Evolutionary conservation across 1,140 invertebrate species (phyloP), one percentile per base, ranked within the genome.

Genomic region (Campoletis sonorensis): DNA sequence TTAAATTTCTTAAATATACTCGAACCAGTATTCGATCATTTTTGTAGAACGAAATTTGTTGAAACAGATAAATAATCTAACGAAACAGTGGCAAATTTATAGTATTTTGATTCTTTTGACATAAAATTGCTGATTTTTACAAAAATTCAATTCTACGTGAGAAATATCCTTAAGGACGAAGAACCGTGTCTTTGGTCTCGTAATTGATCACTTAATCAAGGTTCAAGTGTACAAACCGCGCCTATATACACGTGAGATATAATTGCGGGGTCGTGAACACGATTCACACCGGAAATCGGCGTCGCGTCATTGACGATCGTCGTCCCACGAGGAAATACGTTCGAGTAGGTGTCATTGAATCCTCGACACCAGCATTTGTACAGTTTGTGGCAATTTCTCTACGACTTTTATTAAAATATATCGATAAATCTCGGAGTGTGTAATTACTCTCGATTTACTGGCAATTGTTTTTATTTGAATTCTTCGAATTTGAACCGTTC

Each of bases 221-320:
- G 40, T 45, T 45, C 40, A 45, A 45, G 40, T 58, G 21, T 58
- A 58, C 18, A 58, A 18, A 75, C 72, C 45, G 26, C 72, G 16
- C 72, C 49, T 58, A 45, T 45, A 13, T 45, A 45, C 30, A 45
- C 7, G 40, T 11, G 40, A 11, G 5, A 45, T 11, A 21, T 0
- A 54, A 81, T 78, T 71, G 75, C 75, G 40, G 30, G 68, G 68
- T 78, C 64, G 58, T 15, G 51, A 18, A 18, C 51, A 21, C 51
- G 27, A 84, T 77, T 51, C 79, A 80, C 78, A 85, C 82, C 83
- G 85, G 85, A 86, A 86, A 70, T 84, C 51, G 76, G 18, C 11
- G 49, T 67, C 64, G 37, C 30, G 64, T 75, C 78, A 79, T 82
- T 80, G 79, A 86, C 49, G 64, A 86, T 72, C 78, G 40, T 72